Conservation (phyloP, 1,140 invertebrate species). For the Diprion similis region DNA sequence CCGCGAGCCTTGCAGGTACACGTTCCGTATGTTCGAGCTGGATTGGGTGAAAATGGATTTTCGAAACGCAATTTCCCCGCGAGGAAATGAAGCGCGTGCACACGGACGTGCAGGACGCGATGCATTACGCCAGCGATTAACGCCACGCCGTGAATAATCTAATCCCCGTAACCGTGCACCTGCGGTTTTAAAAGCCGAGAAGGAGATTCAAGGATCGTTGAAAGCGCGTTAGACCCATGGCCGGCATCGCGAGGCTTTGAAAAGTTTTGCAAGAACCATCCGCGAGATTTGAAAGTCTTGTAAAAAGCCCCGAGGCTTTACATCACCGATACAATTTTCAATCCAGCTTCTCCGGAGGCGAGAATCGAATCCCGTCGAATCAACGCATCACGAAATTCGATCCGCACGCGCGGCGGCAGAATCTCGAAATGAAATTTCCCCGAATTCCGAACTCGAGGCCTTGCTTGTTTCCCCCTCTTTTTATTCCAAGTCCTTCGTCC, state of each 20-base stretch:
- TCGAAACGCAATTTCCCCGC: conserved; percentile 40
- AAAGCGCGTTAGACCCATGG: too few relatives aligned
- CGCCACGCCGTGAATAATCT: conserved; percentile 26
- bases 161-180: conserved; percentile 8
- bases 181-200: too few relatives aligned
- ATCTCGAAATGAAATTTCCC: background rate
- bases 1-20: too few relatives aligned
- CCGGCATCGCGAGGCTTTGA: too few relatives aligned
- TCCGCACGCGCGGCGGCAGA: background rate
- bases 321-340: too few relatives aligned
- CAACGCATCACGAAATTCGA: background rate
- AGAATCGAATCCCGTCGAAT: background rate
- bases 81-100: conserved; percentile 41
- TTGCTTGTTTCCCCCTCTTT: background rate
- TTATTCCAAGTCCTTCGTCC: background rate
- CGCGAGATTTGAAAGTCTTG: too few relatives aligned
- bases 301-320: too few relatives aligned
- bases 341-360: background rate
- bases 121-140: too few relatives aligned
- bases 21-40: too few relatives aligned
- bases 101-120: background rate
- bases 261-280: too few relatives aligned
- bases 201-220: too few relatives aligned
- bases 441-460: background rate
- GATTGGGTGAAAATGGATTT: conserved; percentile 40